phyloP scores from a whole-genome alignment of 2,797 vertebrate genomes.

The Lacerta bilineata region DNA sequence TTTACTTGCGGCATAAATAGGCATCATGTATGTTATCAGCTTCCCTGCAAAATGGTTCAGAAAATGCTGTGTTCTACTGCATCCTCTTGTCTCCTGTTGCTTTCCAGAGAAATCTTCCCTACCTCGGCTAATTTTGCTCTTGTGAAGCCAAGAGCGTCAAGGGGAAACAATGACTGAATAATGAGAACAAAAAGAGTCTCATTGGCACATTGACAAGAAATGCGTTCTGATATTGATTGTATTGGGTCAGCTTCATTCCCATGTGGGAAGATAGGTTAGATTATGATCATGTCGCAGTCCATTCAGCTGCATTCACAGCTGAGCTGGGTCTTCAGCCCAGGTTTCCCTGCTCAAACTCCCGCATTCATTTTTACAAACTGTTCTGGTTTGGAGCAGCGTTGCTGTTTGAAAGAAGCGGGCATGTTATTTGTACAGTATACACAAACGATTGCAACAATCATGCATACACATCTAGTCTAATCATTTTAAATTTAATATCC shows the following conservation, averaged over 20 bases:
- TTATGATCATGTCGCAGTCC: not conserved
- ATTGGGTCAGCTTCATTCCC: conserved; percentile 1
- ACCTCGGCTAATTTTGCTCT: not conserved
- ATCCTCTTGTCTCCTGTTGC: not conserved
- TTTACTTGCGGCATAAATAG: not conserved
- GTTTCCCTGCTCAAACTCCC: not conserved
- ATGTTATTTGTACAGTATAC: not conserved
- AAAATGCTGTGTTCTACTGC: not conserved
- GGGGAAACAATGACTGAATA: not conserved
- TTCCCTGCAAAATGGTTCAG: not conserved
- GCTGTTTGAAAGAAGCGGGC: not conserved
- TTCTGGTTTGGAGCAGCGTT: conserved; percentile 4
- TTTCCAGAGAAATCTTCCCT: not conserved
- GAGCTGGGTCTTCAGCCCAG: not conserved
- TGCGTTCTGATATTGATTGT: not conserved
- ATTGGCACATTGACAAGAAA: not conserved
- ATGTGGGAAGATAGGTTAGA: not conserved
- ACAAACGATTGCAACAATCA: not conserved
- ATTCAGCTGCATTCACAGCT: not conserved
- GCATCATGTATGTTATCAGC: not conserved
- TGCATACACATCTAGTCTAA: not conserved
- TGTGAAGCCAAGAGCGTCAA: not conserved
- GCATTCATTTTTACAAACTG: not conserved
- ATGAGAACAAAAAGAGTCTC: not conserved
- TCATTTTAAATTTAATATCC: conserved; percentile 8